Evolutionary conservation across 2,888 invertebrate genomes (phyloP), one percentile per base, ranked within the genome.

Genomic region (Ichneumon xanthorius): DNA sequence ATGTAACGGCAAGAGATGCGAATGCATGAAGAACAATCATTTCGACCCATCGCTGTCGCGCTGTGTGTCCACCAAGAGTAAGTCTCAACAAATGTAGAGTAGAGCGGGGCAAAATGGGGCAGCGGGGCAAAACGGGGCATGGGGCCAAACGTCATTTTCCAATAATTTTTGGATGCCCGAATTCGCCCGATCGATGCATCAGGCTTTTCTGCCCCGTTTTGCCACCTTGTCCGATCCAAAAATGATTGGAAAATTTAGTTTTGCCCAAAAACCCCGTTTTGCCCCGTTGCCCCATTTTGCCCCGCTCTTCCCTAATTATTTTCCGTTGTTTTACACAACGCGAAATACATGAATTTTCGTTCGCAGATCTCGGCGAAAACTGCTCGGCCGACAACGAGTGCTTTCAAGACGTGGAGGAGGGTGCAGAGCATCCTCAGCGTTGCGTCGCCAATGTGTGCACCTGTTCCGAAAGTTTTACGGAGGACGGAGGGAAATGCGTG

Each of bases 331-430:
- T 50, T 14, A 7, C 37, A 40, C 26, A 37, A 37, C 9, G 3
- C 7, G 11, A 16, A 37, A 72, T 61, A 26, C 19, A 33, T 2
- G 5, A 53, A 58, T 78, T 63, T 45, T 14, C 14, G 7, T 14
- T 80, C 70, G 2, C 40, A 92, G 91, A 30, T 1, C 37, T 90
- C 30, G 90, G 80, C 2, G 88, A 89, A 0, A 11, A 30, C 1
- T 92, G 92, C 77, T 75, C 33, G 0, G 71, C 45, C 30, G 72
- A 82, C 84, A 71, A 87, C 83, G 90, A 92, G 16, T 92, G 91
- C 75, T 89, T 88, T 26, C 90, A 91, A 45, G 70, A 45, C 2
- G 80, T 83, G 9, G 73, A 85, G 2, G 45, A 53, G 5, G 75
- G 75, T 6, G 70, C 71, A 6, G 37, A 1, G 4, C 79, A 72